Evolutionary conservation across 2,113 vertebrate species (phyloP).

Genomic region (Oryzias melastigma): DNA sequence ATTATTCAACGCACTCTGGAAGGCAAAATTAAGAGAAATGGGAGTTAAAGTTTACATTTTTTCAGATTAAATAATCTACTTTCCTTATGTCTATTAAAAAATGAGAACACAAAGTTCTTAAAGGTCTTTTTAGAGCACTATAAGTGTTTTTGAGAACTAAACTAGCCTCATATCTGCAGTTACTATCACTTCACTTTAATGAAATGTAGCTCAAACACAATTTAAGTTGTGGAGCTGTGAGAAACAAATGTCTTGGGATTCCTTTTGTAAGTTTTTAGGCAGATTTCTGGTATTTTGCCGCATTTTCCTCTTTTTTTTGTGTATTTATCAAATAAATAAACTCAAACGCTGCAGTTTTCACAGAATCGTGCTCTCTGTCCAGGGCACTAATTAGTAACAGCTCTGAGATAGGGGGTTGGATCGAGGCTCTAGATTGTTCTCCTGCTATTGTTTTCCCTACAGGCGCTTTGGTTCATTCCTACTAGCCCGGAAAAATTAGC

Average conservation of each 20-base stretch:
- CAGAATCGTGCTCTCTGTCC: slow-evolving; percentile 16
- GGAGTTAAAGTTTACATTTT: background rate
- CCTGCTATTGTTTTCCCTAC: slow-evolving; percentile 61
- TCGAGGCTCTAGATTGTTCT: slow-evolving; percentile 39
- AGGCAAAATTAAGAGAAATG: background rate
- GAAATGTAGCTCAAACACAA: slow-evolving; percentile 27
- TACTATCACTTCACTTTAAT: slow-evolving; percentile 22
- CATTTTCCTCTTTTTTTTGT: background rate
- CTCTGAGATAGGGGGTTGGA: slow-evolving; percentile 36
- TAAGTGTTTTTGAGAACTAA: too few relatives aligned
- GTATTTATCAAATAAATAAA: slow-evolving; percentile 4
- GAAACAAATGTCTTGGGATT: slow-evolving; percentile 34
- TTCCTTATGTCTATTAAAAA: too few relatives aligned
- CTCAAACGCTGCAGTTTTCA: background rate
- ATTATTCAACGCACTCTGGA: background rate
- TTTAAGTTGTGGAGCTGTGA: slow-evolving; percentile 16
- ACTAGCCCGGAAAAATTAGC: slow-evolving; percentile 56
- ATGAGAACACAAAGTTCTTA: background rate
- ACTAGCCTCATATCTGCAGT: background rate
- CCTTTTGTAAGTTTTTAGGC: slow-evolving; percentile 1
- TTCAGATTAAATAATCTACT: too few relatives aligned
- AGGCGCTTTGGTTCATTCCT: slow-evolving; percentile 55
- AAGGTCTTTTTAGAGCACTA: background rate
- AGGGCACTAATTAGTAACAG: slow-evolving; percentile 56
- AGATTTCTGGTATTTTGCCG: background rate